phyloP scores from a whole-genome alignment of 2,797 vertebrate species.

The Zalophus californianus region DNA sequence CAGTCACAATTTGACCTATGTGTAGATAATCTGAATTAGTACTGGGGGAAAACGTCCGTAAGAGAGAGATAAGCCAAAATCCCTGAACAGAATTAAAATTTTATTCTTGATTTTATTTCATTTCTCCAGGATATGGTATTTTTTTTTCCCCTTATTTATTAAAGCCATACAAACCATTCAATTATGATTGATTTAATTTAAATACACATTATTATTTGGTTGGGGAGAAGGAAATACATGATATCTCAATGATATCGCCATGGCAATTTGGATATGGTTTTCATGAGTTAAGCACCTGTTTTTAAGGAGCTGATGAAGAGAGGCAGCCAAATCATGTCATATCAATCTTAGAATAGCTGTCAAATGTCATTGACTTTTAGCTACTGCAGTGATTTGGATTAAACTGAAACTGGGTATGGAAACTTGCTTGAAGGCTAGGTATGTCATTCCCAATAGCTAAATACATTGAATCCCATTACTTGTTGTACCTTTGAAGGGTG shows the following conservation, averaged over 20 bases:
- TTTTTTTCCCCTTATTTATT: not conserved
- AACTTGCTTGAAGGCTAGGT: not conserved
- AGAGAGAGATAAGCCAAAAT: not conserved
- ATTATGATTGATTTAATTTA: not conserved
- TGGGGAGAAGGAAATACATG: not conserved
- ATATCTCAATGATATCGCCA: not conserved
- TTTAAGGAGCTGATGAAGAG: slow-evolving; percentile 1
- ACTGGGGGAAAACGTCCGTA: accelerated
- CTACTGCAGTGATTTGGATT: not conserved
- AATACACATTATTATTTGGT: not conserved
- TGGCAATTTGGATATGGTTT: not conserved
- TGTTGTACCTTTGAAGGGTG: not conserved
- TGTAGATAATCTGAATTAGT: not conserved
- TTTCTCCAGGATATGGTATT: not conserved
- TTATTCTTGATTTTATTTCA: slow-evolving; percentile 23
- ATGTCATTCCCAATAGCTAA: not conserved
- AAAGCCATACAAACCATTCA: not conserved
- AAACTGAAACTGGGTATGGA: not conserved
- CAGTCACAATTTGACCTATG: not conserved
- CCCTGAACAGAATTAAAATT: not conserved
- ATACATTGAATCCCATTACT: not conserved
- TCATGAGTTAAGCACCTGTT: not conserved
- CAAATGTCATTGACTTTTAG: not conserved
- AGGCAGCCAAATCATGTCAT: not conserved
- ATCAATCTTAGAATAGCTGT: not conserved